These are phyloP conservation scores for Hypercompe scribonia DNA, from an alignment of 2,888 invertebrate genomes.

Conservation along the genomic window DNA sequence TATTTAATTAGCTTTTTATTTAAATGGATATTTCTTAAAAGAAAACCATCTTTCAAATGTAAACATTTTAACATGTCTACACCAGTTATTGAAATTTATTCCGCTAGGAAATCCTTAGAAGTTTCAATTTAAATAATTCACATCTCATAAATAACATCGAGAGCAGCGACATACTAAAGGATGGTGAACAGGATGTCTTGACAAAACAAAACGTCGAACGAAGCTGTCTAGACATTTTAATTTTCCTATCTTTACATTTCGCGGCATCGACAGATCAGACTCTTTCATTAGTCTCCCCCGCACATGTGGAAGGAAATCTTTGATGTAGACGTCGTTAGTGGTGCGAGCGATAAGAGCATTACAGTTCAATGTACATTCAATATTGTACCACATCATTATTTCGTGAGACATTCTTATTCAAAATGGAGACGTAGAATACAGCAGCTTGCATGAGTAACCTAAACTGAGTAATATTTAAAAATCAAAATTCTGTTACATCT, in stretches of 20 bases:
- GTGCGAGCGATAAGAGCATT: constrained; percentile 70
- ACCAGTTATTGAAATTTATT: constrained; percentile 50
- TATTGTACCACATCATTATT: constrained; percentile 60
- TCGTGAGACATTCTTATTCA: constrained; percentile 49
- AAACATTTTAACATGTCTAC: constrained; percentile 33
- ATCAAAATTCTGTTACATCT: neutral
- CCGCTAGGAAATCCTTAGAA: constrained; percentile 44
- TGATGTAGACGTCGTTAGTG: constrained; percentile 81
- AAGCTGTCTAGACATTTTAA: constrained; percentile 85
- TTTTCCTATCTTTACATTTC: constrained; percentile 82
- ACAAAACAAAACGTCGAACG: constrained; percentile 72
- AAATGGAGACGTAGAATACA: constrained; percentile 6
- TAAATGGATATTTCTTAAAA: constrained; percentile 26
- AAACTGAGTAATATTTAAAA: neutral
- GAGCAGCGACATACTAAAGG: constrained; percentile 54
- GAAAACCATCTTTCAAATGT: constrained; percentile 37
- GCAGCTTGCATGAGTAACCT: neutral
- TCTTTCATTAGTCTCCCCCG: constrained; percentile 76
- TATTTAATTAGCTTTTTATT: constrained; percentile 63
- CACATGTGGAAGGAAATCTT: constrained; percentile 80
- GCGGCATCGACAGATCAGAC: constrained; percentile 75
- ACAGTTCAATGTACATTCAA: constrained; percentile 56
- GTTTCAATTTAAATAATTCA: constrained; percentile 62
- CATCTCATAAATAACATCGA: constrained; percentile 58
- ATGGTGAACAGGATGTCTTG: constrained; percentile 56